Evolutionary conservation across 2,888 invertebrate genomes (phyloP).

Genomic region (Pinctada fucata): DNA sequence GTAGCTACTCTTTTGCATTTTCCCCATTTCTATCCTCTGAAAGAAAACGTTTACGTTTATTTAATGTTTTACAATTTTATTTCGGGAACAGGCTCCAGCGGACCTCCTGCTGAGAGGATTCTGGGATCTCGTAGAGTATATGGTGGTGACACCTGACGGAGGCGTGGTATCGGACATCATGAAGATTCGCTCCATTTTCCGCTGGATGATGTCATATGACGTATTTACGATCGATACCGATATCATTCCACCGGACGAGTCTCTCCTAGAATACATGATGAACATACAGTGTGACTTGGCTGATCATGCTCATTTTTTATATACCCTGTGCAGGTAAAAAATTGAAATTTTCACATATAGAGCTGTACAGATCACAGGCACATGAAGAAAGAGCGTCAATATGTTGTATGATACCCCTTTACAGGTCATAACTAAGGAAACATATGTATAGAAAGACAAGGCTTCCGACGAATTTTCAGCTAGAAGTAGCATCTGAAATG

Average conservation of each 20-base stretch:
- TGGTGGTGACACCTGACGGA: slow-evolving; percentile 36
- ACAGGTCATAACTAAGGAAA: too few species aligned
- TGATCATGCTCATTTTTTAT: slow-evolving; percentile 36
- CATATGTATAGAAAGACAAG: too few species aligned
- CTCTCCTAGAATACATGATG: slow-evolving; percentile 35
- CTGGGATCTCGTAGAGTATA: slow-evolving; percentile 38
- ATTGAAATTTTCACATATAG: not conserved
- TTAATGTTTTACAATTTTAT: too few species aligned
- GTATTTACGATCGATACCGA: slow-evolving; percentile 36
- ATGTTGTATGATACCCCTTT: too few species aligned
- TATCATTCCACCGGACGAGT: slow-evolving; percentile 36
- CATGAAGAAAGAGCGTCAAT: too few species aligned
- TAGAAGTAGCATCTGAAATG: too few species aligned
- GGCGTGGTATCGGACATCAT: slow-evolving; percentile 27
- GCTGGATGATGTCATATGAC: slow-evolving; percentile 41
- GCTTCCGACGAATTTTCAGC: too few species aligned
- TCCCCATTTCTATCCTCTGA: too few species aligned
- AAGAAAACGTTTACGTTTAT: too few species aligned
- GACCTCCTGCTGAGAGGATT: slow-evolving; percentile 27
- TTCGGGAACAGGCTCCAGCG: slow-evolving; percentile 23
- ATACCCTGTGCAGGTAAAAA: slow-evolving; percentile 35
- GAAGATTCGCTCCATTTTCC: slow-evolving; percentile 33
- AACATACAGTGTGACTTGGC: slow-evolving; percentile 35
- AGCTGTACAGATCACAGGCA: too few species aligned
- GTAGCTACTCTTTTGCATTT: too few species aligned